Evolutionary conservation across 1,140 invertebrate species (phyloP), one percentile per base, ranked within the genome.

Genomic region (Melipona quadrifasciata): DNA sequence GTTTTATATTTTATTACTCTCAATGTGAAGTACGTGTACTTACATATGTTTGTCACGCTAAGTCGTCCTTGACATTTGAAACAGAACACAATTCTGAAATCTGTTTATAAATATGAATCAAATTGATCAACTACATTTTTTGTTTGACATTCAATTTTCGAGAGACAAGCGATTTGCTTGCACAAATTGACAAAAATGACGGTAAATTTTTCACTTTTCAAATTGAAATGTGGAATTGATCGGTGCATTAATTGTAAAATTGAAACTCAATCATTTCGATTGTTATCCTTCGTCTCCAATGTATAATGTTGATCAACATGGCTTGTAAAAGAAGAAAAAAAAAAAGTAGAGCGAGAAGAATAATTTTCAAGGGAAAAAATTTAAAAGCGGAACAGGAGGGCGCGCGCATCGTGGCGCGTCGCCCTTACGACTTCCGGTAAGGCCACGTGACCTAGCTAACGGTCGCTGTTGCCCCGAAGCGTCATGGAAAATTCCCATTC

Each of bases 401-500:
- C 89, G 90, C 89, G 73, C 61, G 31, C 24, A 31, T 73, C 83
- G 65, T 80, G 64, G 71, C 78, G 80, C 79, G 65, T 84, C 65
- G 64, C 55, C 74, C 79, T 80, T 86, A 76, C 72, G 80, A 90
- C 80, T 91, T 92, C 87, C 88, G 87, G 89, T 80, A 73, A 53
- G 39, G 27, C 39, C 89, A 90, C 87, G 87, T 89, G 86, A 85
- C 61, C 67, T 82, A 84, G 79, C 84, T 91, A 91, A 91, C 89
- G 86, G 84, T 89, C 77, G 80, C 68, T n/a, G 82, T 79, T 80
- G 77, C 80, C 71, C 70, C 31, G 73, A 91, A 87, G 87, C 89
- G 84, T 93, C 89, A 92, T 93, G 94, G 94, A 94, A 94, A 94
- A 93, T 94, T 94, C 90, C 92, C 87, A 92, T 92, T 92, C 87